Base-by-base conservation (phyloP, 2,797 vertebrate species). In the Pelodytes ibericus region DNA sequence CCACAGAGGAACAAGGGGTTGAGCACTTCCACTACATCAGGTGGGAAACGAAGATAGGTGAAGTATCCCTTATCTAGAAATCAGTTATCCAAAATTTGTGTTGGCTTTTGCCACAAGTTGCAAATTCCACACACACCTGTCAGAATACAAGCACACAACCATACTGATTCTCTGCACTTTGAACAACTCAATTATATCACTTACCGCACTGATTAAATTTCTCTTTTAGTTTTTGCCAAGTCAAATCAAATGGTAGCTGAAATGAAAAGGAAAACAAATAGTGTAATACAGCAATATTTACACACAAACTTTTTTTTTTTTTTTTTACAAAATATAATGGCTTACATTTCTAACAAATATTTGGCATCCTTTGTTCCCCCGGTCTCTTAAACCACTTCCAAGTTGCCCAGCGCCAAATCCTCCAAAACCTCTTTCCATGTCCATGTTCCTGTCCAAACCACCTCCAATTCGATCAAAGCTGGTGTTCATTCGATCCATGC, bases 311-410 rank as follows among this genome's bases (percentile, higher is more conserved):
- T n/a, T n/a, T n/a, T n/a, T n/a, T n/a, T n/a, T n/a, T n/a, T n/a
- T n/a, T n/a, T n/a, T n/a, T n/a, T 39, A 2, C 2, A 16, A 10
- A 71, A 22, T 5, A 0, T 9, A 22, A 15, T 26, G 1, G n/a
- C 96, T 92, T 93, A 98, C 98, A 88, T 99, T 99, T 94, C 97
- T 90, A 82, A 96, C 98, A 92, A 99, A 99, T 89, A 99, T 99
- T 89, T 98, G 96, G 88, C 96, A 98, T 82, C 96, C 96, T 89
- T 97, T 98, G 81, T 93, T 95, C 15, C 91, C 88, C 87, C 96
- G 88, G 75, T 98, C 96, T 71, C 94, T 93, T 90, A 96, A 91
- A 81, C 91, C 93, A 69, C 94, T 86, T 59, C 94, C 94, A 92
- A 98, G 91, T 0, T 93, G 92, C 72, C 94, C 92, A 0, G 94